Evolutionary conservation across 2,797 vertebrate genomes (phyloP).

Genomic region (Acanthiza pusilla): DNA sequence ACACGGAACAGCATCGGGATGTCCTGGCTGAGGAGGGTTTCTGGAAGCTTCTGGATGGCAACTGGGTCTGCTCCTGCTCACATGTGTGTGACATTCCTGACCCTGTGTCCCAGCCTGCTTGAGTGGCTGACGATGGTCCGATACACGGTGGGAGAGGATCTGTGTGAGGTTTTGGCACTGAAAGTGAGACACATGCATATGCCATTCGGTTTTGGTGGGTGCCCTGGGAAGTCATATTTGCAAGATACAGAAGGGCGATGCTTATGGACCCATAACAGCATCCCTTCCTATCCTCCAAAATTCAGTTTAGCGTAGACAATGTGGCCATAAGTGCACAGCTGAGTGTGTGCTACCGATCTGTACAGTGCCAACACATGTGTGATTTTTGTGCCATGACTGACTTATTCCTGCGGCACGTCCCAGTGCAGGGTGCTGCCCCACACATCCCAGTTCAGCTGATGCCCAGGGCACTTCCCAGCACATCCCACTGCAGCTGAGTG

Average conservation of each 20-base stretch:
- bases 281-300: background rate
- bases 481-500: background rate
- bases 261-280: background rate
- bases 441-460: too few species aligned
- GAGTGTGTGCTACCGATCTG: background rate
- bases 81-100: background rate
- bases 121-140: background rate
- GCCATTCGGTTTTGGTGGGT: background rate
- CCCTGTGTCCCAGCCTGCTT: accelerated
- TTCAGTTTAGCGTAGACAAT: accelerated
- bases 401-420: accelerated
- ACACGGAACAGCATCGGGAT: background rate
- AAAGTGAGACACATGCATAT: background rate
- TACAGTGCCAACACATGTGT: accelerated
- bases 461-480: too few species aligned
- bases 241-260: background rate
- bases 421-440: too few species aligned
- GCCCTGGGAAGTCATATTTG: background rate
- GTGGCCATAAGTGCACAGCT: background rate
- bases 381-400: background rate
- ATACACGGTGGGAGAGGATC: accelerated
- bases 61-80: background rate
- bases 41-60: background rate
- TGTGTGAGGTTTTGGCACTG: background rate
- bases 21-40: background rate